These are phyloP conservation scores for Drosophila nr. medialis DNA, from an alignment of 2,888 invertebrate genomes.

Conservation along the genomic window DNA sequence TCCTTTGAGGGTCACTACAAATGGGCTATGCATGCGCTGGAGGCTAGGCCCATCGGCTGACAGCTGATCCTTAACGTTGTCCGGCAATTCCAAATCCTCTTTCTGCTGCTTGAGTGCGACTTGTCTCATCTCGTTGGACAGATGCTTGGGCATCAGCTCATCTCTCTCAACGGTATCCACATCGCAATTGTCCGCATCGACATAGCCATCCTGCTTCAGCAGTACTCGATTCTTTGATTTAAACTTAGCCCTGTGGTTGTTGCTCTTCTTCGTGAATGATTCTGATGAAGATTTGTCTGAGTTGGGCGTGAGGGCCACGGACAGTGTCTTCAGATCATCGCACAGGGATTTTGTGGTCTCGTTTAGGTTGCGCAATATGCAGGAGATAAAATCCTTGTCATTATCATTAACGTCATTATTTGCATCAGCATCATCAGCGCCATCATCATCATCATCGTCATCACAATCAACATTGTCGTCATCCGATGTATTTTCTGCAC, in stretches of 20 bases:
- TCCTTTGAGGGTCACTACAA: background rate
- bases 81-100: background rate
- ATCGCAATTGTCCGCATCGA: background rate
- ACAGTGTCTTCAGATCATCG: conserved; percentile 17
- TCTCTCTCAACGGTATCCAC: background rate
- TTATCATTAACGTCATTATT: background rate
- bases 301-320: background rate
- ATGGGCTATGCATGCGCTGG: background rate
- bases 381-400: conserved; percentile 9
- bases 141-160: background rate
- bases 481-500: background rate
- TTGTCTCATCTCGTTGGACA: background rate
- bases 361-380: conserved; percentile 21
- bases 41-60: background rate
- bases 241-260: background rate
- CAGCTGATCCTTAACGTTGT: background rate
- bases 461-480: background rate
- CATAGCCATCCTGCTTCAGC: background rate
- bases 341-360: conserved; percentile 10
- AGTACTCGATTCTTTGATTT: background rate
- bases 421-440: background rate
- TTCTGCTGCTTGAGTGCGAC: background rate
- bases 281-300: background rate
- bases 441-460: background rate
- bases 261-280: background rate